Base-by-base conservation (phyloP, 2,113 vertebrate genomes). In the Dipodomys ordii region DNA sequence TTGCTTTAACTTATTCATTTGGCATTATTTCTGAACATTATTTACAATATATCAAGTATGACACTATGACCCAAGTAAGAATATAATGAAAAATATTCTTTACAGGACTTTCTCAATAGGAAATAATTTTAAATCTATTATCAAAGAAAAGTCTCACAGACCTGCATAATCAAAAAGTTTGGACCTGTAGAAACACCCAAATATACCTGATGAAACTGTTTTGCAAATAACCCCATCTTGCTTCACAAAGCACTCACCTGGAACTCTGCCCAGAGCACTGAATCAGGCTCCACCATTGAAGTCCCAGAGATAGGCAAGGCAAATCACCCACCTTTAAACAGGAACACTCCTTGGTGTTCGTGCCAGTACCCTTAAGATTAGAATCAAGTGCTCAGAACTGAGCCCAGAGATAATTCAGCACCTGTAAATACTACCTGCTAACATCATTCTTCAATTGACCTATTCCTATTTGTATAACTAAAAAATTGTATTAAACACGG, bases 131-230 rank as follows among this genome's bases (percentile, higher is more conserved):
- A 77, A 85, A 25, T 77, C 68, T 96, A 39, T 72, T 46, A 88
- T 25, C 81, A 74, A 79, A 85, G 71, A 82, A 13, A 60, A 3
- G 16, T 19, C 77, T 88, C 23, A 28, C 83, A 44, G 12, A 68
- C 72, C 68, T 11, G 64, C 30, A 7, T 81, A 73, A 74, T 53
- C 77, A n/a, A 88, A 94, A 95, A 79, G 35, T 2, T 10, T 90
- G 15, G 57, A 62, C 7, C 11, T 85, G 27, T 1, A 94, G 44
- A 72, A 65, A 68, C 86, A 76, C 78, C 74, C 27, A 87, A 88
- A 72, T 25, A 68, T 81, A 71, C n/a, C 74, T 88, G 60, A 39
- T 2, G 0, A 57, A 94, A 80, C 3, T n/a, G 23, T n/a, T 91
- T 49, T 91, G n/a, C 32, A 79, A 69, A 85, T 46, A 93, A 79